Evolutionary conservation across 1,140 invertebrate species (phyloP), one percentile per base, ranked within the genome.

Genomic region (Drosophila watanabei): DNA sequence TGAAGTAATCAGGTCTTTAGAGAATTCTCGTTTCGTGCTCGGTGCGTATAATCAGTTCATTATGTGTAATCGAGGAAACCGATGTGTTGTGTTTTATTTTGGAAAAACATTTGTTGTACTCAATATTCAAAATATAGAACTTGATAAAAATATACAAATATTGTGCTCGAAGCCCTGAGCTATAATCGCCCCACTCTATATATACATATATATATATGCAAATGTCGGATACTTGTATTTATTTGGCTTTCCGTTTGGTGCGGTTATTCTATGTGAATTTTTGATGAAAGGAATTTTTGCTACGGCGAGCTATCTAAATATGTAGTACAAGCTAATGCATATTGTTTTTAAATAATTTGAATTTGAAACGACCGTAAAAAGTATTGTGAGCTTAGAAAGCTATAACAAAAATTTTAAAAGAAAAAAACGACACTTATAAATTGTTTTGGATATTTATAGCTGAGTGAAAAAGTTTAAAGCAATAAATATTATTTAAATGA

Each of bases 91-190:
- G 39, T 46, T 72, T 59, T 24, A 24, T 24, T 24, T 24, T 24
- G 24, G 4, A 30, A 39, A 54, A 52, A 35, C 48, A 35, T 45
- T 64, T 75, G 32, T 13, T 51, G 45, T 71, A 43, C 18, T 56
- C 13, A 56, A 46, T 57, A 49, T 3, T 24, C 41, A 77, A 69
- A 49, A 52, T 52, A 52, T 78, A 78, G 85, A 87, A 80, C 80
- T 78, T 78, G 80, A 87, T 88, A 77, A 88, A 87, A 59, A 83
- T 54, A 86, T 61, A 82, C 66, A 77, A 41, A 56, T 69, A 79
- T 72, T 65, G 62, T 71, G 62, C 51, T 48, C 37, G 16, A 11
- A n/a, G 64, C 43, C 43, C 63, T 46, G 11, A 39, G 65, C 52
- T 71, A 58, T 49, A 71, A 51, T 59, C 37, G 70, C 46, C 68